A percentile compares a stretch with the other conserved stretches of the same genome.
phyloP scores from a whole-genome alignment of 2,113 vertebrate species.

The Gnathonemus longibarbis region DNA sequence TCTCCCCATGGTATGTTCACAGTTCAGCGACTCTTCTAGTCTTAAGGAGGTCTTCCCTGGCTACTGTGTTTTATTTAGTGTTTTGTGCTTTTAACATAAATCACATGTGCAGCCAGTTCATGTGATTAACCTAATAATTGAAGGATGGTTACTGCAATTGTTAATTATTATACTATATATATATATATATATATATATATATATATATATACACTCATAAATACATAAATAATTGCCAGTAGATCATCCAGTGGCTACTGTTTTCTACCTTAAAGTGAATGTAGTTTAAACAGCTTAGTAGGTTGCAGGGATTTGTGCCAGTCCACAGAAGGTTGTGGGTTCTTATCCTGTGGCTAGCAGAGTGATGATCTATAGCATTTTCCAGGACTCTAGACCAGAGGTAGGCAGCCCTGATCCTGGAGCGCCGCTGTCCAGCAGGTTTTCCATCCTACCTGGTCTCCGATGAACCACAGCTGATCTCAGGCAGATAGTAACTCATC shows the following conservation, averaged over 20 bases:
- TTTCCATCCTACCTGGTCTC: neutral
- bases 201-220: neutral
- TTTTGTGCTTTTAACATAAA: neutral
- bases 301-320: neutral
- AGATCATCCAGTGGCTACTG: neutral
- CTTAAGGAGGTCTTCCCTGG: neutral
- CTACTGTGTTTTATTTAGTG: neutral
- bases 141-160: neutral
- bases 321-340: neutral
- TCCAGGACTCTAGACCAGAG: neutral
- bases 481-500: neutral
- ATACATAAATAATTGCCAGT: neutral
- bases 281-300: neutral
- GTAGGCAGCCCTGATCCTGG: neutral
- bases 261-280: neutral
- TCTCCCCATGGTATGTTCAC: neutral
- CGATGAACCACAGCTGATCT: neutral
- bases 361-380: neutral
- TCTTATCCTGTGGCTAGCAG: neutral
- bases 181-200: neutral
- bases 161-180: neutral
- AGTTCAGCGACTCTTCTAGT: neutral
- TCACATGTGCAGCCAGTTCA: neutral
- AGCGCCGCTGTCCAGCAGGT: neutral
- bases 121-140: neutral